Conservation (phyloP, 2,888 invertebrate genomes). For the Agrochola macilenta region DNA sequence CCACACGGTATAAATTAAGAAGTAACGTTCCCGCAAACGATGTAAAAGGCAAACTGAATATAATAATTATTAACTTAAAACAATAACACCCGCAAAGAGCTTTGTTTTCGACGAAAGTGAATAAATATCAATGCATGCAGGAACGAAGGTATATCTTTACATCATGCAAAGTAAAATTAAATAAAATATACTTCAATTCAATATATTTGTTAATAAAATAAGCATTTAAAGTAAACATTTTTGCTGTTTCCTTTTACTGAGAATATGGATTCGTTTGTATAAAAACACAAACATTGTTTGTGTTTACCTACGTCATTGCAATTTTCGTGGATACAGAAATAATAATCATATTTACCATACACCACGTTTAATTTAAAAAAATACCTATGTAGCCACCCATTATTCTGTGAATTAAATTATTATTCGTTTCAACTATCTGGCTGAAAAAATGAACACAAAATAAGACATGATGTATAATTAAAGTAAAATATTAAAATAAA, state of each 20-base stretch:
- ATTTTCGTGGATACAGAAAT: not conserved
- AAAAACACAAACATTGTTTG: not conserved
- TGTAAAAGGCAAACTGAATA: slow-evolving; percentile 21
- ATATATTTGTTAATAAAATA: too few relatives aligned
- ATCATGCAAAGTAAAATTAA: not conserved
- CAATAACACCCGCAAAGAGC: not conserved
- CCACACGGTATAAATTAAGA: slow-evolving; percentile 26
- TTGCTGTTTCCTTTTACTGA: not conserved
- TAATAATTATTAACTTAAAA: slow-evolving; percentile 20
- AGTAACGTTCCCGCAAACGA: slow-evolving; percentile 2
- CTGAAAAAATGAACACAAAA: not conserved
- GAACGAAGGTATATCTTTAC: not conserved
- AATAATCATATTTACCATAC: not conserved
- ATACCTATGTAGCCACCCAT: not conserved
- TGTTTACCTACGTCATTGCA: not conserved
- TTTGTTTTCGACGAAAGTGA: not conserved
- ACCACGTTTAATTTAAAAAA: not conserved
- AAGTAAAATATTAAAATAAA: too few relatives aligned
- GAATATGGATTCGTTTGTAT: not conserved
- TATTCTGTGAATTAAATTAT: not conserved
- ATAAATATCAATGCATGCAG: slow-evolving; percentile 3
- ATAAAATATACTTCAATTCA: not conserved
- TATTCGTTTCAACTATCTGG: not conserved
- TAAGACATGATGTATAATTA: too few relatives aligned
- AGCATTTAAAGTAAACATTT: not conserved